Conservation (phyloP, 2,888 invertebrate genomes). For the Troides aeacus region DNA sequence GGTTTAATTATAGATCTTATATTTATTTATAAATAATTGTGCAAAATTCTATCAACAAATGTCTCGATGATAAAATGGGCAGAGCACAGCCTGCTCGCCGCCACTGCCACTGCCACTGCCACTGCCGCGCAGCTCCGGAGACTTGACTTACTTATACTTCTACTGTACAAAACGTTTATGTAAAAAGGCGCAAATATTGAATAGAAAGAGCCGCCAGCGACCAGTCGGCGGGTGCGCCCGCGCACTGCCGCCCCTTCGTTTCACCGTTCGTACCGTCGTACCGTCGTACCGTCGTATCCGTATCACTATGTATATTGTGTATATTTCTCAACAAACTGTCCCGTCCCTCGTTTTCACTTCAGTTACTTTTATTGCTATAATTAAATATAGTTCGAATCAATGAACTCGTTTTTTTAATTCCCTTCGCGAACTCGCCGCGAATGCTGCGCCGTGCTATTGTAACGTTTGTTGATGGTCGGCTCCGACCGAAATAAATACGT, state of each 20-base stretch:
- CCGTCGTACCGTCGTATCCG: conserved; percentile 33
- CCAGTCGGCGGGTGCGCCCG: background rate
- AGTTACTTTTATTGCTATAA: conserved; percentile 58
- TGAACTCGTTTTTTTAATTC: background rate
- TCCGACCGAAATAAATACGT: no score
- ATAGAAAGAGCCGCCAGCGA: no score
- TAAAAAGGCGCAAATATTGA: no score
- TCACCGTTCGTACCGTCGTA: conserved; percentile 31
- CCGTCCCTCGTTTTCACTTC: conserved; percentile 72
- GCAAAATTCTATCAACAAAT: no score
- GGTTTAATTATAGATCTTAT: conserved; percentile 3
- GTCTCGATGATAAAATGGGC: no score
- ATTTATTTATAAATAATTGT: conserved; percentile 4
- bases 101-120: background rate
- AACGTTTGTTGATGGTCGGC: no score
- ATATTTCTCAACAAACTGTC: conserved; percentile 63
- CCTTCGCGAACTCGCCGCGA: no score
- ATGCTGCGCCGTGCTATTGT: no score
- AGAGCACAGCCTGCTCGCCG: background rate
- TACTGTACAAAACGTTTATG: background rate
- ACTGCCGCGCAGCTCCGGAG: background rate
- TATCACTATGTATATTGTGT: conserved; percentile 39
- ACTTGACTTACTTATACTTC: background rate
- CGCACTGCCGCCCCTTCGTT: conserved; percentile 13
- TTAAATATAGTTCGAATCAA: conserved; percentile 54